A percentile compares a stretch with the other conserved stretches of the same genome.
Evolutionary conservation across 2,888 invertebrate genomes (phyloP).

Genomic region (Pandemis corylana): DNA sequence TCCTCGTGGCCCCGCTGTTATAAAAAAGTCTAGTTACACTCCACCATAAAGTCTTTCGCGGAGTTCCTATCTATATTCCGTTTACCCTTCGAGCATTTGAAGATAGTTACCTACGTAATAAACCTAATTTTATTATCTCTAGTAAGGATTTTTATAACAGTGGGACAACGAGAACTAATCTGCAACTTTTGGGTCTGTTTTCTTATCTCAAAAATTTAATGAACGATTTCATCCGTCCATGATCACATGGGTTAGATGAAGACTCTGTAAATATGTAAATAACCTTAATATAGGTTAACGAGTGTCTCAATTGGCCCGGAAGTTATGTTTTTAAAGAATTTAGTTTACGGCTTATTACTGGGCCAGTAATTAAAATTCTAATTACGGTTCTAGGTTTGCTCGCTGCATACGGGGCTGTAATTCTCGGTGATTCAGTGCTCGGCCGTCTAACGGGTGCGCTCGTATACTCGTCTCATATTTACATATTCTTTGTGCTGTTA

Average conservation of each 20-base stretch:
- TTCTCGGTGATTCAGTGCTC: not conserved
- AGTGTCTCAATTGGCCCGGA: slow-evolving; percentile 4
- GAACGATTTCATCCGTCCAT: not conserved
- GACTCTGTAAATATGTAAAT: not conserved
- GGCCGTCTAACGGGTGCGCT: slow-evolving; percentile 9
- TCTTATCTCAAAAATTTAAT: not conserved
- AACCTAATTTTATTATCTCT: too few relatives aligned
- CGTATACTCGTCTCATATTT: not conserved
- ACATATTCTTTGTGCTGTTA: slow-evolving; percentile 2
- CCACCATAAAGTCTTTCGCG: too few relatives aligned
- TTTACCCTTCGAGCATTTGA: too few relatives aligned
- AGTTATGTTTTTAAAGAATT: slow-evolving; percentile 13
- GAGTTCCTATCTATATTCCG: too few relatives aligned
- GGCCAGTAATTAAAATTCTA: slow-evolving; percentile 23
- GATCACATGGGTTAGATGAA: not conserved
- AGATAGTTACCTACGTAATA: too few relatives aligned
- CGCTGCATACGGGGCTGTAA: slow-evolving; percentile 8
- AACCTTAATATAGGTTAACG: slow-evolving; percentile 1
- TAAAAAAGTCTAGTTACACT: too few relatives aligned
- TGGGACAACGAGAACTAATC: too few relatives aligned
- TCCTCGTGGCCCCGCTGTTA: too few relatives aligned
- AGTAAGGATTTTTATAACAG: too few relatives aligned
- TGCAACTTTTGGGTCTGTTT: not conserved
- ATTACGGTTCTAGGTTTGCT: slow-evolving; percentile 22
- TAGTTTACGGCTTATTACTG: slow-evolving; percentile 16